Evolutionary conservation across 2,888 invertebrate genomes (phyloP), one percentile per base, ranked within the genome.

Genomic region (Melinaea menophilus): DNA sequence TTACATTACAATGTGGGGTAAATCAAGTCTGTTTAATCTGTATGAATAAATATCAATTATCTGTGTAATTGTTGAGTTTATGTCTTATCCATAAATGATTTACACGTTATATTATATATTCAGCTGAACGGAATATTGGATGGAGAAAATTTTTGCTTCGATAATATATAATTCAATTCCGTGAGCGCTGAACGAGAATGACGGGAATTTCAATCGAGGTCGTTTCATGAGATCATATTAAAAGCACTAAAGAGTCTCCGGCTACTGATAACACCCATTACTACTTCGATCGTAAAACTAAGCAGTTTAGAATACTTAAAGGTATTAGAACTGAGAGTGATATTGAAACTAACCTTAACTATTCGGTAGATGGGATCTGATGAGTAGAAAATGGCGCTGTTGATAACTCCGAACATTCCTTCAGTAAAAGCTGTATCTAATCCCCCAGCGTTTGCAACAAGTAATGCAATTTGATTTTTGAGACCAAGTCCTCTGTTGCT

Each of bases 391-490:
- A 97, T 94, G 51, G 98, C 94, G 71, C 96, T 96, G 73, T 96
- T 94, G 68, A 97, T 93, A 57, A 99, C 95, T 58, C 98, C 97
- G 77, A 96, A 99, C 69, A 96, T 93, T 62, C 98, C 98, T 59
- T 99, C 99, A 0, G 98, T 98, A 33, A 96, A 92, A 0, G 98
- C 97, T 79, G 99, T 98, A 80, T 99, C 98, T 58, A 99, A 94
- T 56, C 98, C 97, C 12, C 98, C 95, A 0, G 98, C 95, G 3
- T 99, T 99, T 56, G 97, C 96, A 37, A 99, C 96, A 61, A 99
- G 90, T 0, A 97, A 96, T 0, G 98, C 97, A 57, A 99, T 96
- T 56, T 98, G 97, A 89, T 97, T 97, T 68, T 95, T 95, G 0
- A 96, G 94, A 3, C 99, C 99, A 73, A 96, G 95, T 0, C 97